These are phyloP conservation scores for Drosophila takahashii DNA, from an alignment of 1,140 invertebrate genomes.

Conservation along the genomic window DNA sequence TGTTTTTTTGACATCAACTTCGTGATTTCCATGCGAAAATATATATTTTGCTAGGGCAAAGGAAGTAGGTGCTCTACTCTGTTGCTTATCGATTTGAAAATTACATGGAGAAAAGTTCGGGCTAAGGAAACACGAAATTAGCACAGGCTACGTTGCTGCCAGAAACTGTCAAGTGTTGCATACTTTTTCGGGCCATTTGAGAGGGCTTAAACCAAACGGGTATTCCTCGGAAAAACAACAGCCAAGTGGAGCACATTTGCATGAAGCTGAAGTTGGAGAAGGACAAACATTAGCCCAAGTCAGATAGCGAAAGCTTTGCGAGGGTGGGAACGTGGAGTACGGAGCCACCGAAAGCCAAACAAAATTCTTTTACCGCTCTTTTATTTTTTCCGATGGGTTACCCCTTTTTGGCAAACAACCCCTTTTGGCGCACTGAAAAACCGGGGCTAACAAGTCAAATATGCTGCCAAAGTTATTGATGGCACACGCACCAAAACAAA, in stretches of 20 bases:
- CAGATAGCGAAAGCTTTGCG: conserved; percentile 28
- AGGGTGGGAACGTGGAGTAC: conserved; percentile 6
- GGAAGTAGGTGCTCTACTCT: conserved; percentile 27
- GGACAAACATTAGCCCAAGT: conserved; percentile 44
- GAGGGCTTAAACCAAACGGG: conserved; percentile 4
- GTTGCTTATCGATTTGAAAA: conserved; percentile 76
- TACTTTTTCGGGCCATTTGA: conserved; percentile 68
- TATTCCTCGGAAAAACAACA: background rate
- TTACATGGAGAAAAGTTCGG: conserved; percentile 55
- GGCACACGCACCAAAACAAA: conserved; percentile 79
- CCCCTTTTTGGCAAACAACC: conserved; percentile 36
- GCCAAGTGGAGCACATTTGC: conserved; percentile 65
- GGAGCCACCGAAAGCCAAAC: conserved; percentile 24
- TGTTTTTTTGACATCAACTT: conserved; percentile 74
- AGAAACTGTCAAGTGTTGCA: conserved; percentile 64
- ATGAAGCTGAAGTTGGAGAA: conserved; percentile 50
- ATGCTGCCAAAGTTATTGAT: conserved; percentile 81
- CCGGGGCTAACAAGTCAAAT: conserved; percentile 59
- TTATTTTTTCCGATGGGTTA: conserved; percentile 35
- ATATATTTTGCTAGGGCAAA: conserved; percentile 39
- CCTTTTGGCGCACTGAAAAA: background rate
- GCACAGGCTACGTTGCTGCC: conserved; percentile 41
- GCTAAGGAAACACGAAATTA: conserved; percentile 71
- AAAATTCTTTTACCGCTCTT: conserved; percentile 11
- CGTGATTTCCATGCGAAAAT: conserved; percentile 78